These are phyloP conservation scores for Trichopoda pennipes DNA, from an alignment of 2,888 invertebrate genomes.

Conservation along the genomic window DNA sequence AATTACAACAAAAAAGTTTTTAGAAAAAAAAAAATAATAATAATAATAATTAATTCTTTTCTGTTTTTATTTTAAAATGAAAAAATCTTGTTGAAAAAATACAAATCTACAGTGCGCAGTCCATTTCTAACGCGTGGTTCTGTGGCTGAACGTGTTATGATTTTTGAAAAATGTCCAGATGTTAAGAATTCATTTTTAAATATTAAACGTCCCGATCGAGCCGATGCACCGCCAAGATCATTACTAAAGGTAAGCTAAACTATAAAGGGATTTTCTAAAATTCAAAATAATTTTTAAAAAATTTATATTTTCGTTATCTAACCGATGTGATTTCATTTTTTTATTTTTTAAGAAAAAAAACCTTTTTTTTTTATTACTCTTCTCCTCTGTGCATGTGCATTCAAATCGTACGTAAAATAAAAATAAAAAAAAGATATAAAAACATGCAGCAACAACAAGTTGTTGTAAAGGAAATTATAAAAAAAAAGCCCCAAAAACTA, in stretches of 20 bases:
- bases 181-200: constrained; percentile 82
- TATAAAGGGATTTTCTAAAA: neutral
- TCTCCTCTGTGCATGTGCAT: constrained; percentile 39
- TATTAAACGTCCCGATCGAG: constrained; percentile 81
- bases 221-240: constrained; percentile 75
- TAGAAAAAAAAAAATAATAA: no score
- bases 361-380: constrained; percentile 15
- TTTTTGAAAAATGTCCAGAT: constrained; percentile 94
- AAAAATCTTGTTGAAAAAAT: neutral
- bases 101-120: constrained; percentile 83
- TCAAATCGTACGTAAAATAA: constrained; percentile 23
- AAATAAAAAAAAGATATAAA: neutral
- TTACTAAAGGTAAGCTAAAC: constrained; percentile 75
- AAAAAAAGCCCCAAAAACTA: constrained; percentile 21
- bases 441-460: constrained; percentile 57
- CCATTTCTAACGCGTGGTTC: constrained; percentile 87
- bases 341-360: constrained; percentile 45
- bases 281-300: constrained; percentile 8
- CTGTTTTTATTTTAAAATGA: constrained; percentile 6
- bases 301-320: constrained; percentile 56
- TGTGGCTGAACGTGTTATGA: constrained; percentile 93
- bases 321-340: constrained; percentile 50
- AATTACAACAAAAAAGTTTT: constrained; percentile 10
- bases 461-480: constrained; percentile 54
- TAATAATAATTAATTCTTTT: neutral